Percentiles rank a stretch among this genome's conserved stretches.
Conservation (phyloP, 2,888 invertebrate species). For the Bellardia pandia region DNA sequence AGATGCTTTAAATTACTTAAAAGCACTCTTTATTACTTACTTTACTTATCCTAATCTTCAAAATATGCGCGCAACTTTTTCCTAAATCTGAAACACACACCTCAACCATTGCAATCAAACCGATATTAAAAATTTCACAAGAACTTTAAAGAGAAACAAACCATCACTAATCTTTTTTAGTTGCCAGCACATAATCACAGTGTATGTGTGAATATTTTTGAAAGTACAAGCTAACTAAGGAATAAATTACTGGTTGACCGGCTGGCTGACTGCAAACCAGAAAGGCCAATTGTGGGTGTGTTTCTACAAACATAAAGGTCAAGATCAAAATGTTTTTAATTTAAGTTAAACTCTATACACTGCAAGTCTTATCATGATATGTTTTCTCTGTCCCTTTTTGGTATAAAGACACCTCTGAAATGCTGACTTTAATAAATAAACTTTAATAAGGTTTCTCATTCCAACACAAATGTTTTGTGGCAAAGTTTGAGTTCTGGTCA, state of each 20-base stretch:
- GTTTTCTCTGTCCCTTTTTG: background rate
- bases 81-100: conserved; percentile 1
- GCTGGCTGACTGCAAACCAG: conserved; percentile 1
- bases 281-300: conserved; percentile 67
- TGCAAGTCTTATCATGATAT: conserved; percentile 51
- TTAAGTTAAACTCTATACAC: conserved; percentile 8
- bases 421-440: background rate
- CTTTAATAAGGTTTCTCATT: background rate
- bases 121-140: conserved; percentile 26
- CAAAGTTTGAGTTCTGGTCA: conserved; percentile 6
- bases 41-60: conserved; percentile 7
- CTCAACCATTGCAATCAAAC: background rate
- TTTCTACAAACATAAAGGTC: conserved; percentile 54
- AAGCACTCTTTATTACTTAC: background rate
- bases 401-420: background rate
- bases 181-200: conserved; percentile 41
- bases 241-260: background rate
- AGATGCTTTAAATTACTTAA: too few relatives aligned
- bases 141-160: conserved; percentile 57
- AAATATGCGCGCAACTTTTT: conserved; percentile 37
- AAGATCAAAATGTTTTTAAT: conserved; percentile 40
- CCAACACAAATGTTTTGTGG: conserved; percentile 41
- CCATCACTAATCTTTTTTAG: conserved; percentile 45
- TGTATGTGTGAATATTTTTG: conserved; percentile 24
- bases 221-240: conserved; percentile 12